These are phyloP conservation scores for Formica aserva DNA, from an alignment of 2,888 invertebrate genomes.

Conservation along the genomic window DNA sequence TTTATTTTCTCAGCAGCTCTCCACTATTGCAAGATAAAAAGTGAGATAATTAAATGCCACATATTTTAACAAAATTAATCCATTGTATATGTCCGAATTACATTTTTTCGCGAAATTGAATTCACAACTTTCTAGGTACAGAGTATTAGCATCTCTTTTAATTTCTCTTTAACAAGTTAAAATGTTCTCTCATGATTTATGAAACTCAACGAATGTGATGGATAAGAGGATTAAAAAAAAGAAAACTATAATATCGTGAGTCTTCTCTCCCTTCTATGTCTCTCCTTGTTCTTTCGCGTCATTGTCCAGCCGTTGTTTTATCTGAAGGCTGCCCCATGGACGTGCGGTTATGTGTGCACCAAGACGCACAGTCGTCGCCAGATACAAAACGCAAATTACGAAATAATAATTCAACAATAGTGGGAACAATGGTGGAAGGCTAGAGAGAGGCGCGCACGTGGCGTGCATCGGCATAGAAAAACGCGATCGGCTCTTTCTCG, in stretches of 20 bases:
- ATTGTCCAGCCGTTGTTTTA: background rate
- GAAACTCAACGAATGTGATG: background rate
- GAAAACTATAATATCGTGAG: background rate
- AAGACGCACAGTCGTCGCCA: slow-evolving; percentile 40
- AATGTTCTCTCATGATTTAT: background rate
- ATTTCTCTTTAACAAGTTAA: background rate
- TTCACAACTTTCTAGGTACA: background rate
- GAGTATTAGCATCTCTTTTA: background rate
- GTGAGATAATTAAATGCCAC: background rate
- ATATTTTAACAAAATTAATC: background rate
- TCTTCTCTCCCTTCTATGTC: background rate
- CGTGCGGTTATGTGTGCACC: slow-evolving; percentile 11
- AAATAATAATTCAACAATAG: slow-evolving; percentile 71
- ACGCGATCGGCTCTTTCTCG: slow-evolving; percentile 23
- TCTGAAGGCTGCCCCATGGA: background rate
- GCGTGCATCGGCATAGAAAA: slow-evolving; percentile 59
- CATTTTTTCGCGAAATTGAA: background rate
- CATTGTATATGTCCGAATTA: background rate
- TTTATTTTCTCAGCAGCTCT: slow-evolving; percentile 1
- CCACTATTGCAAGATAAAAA: background rate
- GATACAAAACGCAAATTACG: slow-evolving; percentile 64
- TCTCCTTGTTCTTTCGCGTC: background rate
- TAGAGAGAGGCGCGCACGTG: slow-evolving; percentile 56
- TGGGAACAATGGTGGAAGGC: slow-evolving; percentile 61
- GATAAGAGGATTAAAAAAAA: background rate